These are phyloP conservation scores for Meles meles DNA, from an alignment of 2,113 vertebrate species.

Conservation along the genomic window DNA sequence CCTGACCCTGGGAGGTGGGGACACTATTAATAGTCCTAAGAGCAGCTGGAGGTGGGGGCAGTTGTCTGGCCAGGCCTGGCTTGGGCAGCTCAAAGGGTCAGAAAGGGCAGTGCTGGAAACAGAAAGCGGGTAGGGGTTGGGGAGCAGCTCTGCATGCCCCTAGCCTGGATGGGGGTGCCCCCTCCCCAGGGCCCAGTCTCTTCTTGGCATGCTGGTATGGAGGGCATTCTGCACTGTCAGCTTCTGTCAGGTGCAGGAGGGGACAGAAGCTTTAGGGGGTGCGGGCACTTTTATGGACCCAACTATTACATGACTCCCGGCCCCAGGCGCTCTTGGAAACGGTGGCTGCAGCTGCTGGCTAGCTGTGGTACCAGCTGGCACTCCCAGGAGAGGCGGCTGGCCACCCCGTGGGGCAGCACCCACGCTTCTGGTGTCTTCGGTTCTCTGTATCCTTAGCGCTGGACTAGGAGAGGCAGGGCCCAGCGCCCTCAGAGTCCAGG, in stretches of 20 bases:
- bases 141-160: neutral
- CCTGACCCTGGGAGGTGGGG: conserved; percentile 50
- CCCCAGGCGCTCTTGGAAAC: neutral
- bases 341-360: neutral
- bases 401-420: neutral
- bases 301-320: neutral
- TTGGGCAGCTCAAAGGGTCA: conserved; percentile 47
- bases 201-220: neutral
- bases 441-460: neutral
- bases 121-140: neutral
- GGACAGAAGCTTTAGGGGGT: neutral
- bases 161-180: neutral
- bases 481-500: neutral
- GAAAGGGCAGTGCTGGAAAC: conserved; percentile 65
- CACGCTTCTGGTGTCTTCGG: neutral
- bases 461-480: neutral
- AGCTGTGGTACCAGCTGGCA: neutral
- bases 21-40: conserved; percentile 69
- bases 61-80: conserved; percentile 47
- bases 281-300: neutral
- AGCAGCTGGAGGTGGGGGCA: conserved; percentile 65
- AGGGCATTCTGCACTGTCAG: neutral
- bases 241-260: neutral
- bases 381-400: neutral
- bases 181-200: neutral